A percentile compares a stretch with the other conserved stretches of the same genome.
Evolutionary conservation across 2,113 vertebrate species (phyloP).

Genomic region (Nyctereutes procyonoides): DNA sequence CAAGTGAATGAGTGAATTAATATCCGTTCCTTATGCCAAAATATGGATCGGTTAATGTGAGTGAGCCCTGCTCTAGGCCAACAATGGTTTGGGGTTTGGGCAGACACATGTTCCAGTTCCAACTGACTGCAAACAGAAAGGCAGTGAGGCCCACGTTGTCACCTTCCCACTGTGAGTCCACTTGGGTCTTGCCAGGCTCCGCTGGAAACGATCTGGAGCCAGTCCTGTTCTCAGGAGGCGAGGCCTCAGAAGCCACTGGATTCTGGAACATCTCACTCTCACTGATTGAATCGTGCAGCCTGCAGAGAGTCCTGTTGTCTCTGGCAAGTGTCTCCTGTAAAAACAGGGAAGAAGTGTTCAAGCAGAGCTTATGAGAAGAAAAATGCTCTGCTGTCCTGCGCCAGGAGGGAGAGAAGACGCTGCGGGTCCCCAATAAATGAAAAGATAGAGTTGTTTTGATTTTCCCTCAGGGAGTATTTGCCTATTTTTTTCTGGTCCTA

Average conservation of each 20-base stretch:
- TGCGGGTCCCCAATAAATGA: not conserved
- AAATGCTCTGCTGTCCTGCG: not conserved
- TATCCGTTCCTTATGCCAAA: not conserved
- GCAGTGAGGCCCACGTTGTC: not conserved
- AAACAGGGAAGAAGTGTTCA: not conserved
- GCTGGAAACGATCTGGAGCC: not conserved
- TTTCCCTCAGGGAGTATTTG: not conserved
- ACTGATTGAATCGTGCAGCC: not conserved
- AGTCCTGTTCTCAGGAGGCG: not conserved
- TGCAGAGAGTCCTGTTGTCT: not conserved
- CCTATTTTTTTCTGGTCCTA: not conserved
- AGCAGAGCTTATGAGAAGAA: not conserved
- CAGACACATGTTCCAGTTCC: not conserved
- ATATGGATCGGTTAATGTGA: no score
- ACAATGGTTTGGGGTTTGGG: fast-evolving
- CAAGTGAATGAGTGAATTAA: not conserved
- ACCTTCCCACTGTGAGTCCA: not conserved
- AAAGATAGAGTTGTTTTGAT: not conserved
- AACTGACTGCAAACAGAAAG: not conserved
- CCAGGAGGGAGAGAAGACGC: not conserved
- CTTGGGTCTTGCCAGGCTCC: not conserved
- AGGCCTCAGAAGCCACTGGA: not conserved
- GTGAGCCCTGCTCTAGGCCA: not conserved
- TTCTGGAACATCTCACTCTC: conserved; percentile 16
- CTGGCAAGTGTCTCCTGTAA: conserved; percentile 31